phyloP scores from a whole-genome alignment of 2,888 invertebrate species.

The Drosophila infuscata region DNA sequence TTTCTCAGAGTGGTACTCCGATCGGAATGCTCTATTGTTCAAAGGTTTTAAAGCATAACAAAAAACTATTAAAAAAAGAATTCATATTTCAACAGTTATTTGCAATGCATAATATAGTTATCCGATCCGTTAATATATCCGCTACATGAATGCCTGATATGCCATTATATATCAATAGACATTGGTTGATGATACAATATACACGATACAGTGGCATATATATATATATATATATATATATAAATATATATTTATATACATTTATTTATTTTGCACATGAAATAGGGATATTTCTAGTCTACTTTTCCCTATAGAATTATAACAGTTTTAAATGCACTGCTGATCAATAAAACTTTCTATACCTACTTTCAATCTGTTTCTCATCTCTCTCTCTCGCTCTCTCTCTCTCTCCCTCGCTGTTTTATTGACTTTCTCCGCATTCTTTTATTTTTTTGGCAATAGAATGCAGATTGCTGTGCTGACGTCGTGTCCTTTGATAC shows the following conservation, averaged over 20 bases:
- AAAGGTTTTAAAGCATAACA: too few relatives aligned
- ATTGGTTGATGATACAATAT: not conserved
- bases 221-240: too few relatives aligned
- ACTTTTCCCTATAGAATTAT: not conserved
- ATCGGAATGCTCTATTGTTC: too few relatives aligned
- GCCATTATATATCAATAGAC: too few relatives aligned
- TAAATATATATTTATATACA: too few relatives aligned
- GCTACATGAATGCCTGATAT: too few relatives aligned
- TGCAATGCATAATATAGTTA: not conserved
- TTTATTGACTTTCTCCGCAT: not conserved
- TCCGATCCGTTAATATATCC: too few relatives aligned
- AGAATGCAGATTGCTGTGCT: constrained; percentile 54
- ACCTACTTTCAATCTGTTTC: not conserved
- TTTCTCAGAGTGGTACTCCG: too few relatives aligned
- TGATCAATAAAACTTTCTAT: not conserved
- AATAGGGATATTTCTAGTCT: not conserved
- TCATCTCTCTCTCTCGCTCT: not conserved
- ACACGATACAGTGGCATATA: not conserved
- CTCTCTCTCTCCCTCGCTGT: not conserved
- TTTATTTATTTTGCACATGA: not conserved
- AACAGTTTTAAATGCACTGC: not conserved
- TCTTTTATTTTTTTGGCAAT: constrained; percentile 27
- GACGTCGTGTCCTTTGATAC: constrained; percentile 59
- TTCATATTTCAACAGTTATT: not conserved
- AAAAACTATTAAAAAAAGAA: not conserved